Evolutionary conservation across 2,113 vertebrate species (phyloP).

Genomic region (Pimephales promelas): DNA sequence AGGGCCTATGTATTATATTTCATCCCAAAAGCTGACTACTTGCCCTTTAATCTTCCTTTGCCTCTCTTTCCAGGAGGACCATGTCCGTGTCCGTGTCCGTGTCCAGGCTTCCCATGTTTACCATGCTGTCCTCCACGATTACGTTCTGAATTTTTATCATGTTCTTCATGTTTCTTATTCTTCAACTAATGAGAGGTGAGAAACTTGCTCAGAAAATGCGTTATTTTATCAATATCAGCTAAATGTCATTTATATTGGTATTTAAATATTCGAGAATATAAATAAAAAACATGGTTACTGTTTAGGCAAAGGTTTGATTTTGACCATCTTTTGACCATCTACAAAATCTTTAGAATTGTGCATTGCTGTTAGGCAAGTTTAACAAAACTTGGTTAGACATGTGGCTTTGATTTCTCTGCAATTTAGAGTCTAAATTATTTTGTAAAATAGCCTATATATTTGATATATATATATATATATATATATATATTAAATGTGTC

Average conservation of each 20-base stretch:
- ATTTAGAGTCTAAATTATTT: too few species aligned
- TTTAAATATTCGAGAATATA: background rate
- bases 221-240: background rate
- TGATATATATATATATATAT: too few species aligned
- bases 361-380: too few species aligned
- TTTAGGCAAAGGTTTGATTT: background rate
- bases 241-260: background rate
- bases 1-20: too few species aligned
- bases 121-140: background rate
- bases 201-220: background rate
- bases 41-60: slow-evolving; percentile 59
- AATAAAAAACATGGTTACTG: background rate
- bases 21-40: background rate
- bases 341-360: too few species aligned
- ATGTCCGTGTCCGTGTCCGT: too few species aligned
- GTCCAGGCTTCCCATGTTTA: background rate
- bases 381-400: too few species aligned
- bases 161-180: slow-evolving; percentile 43
- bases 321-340: background rate
- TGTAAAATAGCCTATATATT: too few species aligned
- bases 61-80: background rate
- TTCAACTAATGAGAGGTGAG: slow-evolving; percentile 3
- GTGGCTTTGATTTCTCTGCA: too few species aligned
- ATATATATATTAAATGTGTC: too few species aligned
- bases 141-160: slow-evolving; percentile 32